Evolutionary conservation across 2,797 vertebrate species (phyloP), one percentile per base, ranked within the genome.

Genomic region (Poecile montanus): DNA sequence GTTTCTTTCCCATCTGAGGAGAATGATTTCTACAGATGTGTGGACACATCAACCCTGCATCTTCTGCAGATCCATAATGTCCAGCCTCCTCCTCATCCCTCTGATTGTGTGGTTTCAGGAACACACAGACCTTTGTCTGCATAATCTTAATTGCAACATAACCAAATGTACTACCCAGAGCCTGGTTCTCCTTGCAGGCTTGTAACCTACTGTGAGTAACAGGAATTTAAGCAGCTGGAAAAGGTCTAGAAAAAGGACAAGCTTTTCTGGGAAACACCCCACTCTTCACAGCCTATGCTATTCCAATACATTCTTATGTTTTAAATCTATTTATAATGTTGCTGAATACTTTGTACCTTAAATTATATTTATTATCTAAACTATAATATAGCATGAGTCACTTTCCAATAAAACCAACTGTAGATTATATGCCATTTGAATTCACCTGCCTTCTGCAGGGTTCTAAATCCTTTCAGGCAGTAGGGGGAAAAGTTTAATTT

Each of bases 401-500:
- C 65, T 97, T 97, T 95, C 94, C 95, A 97, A 85, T 96, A 97
- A 97, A 97, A 97, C 94, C 93, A 97, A 79, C 77, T 58, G 91
- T 85, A 96, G 96, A 96, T 96, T 95, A 96, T 89, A 93, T 78
- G 89, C 78, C 85, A 91, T 91, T 97, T 60, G 95, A 95, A 97
- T 96, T 95, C 95, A 97, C 80, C 92, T 97, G 92, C 83, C 73
- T 97, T 84, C 93, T 97, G 92, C 93, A 90, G 91, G 94, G 89
- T 97, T 97, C 94, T 91, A 97, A 98, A 98, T 98, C 97, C 97
- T 98, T 95, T 94, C 87, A 97, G 97, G 83, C 93, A 95, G 93
- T 85, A 96, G 60, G 68, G 82, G 86, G 61, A 94, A 97, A 97
- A 96, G 90, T 97, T 97, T 97, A 97, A 97, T 97, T 97, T 97